Conservation (phyloP, 1,140 invertebrate species). For the Brachionus calyciflorus region DNA sequence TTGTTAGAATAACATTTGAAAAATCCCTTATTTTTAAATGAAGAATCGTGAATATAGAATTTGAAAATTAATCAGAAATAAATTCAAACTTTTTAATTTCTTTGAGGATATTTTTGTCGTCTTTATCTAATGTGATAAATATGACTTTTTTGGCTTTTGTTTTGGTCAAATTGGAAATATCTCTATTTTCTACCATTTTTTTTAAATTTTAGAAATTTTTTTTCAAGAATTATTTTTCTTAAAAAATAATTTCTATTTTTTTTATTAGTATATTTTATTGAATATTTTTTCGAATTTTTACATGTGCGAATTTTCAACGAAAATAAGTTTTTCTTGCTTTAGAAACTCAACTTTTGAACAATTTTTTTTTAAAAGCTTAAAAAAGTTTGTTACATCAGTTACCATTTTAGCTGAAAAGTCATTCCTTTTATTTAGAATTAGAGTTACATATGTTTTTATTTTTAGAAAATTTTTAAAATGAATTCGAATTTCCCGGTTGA, state of each 20-base stretch:
- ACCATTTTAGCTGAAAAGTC: too few species aligned
- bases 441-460: too few species aligned
- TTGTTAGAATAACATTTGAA: constrained; percentile 2
- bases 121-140: background rate
- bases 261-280: too few species aligned
- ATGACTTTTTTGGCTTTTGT: constrained; percentile 33
- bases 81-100: constrained; percentile 17
- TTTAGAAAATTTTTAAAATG: too few species aligned
- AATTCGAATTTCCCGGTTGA: too few species aligned
- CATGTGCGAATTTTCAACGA: constrained; percentile 5
- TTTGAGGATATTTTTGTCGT: background rate
- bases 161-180: constrained; percentile 2
- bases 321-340: background rate
- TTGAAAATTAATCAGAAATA: too few species aligned
- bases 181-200: constrained; percentile 28
- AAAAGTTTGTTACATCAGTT: too few species aligned
- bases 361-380: background rate
- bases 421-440: too few species aligned
- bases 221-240: background rate
- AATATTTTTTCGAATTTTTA: too few species aligned
- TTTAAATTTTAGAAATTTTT: background rate
- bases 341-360: background rate
- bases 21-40: background rate
- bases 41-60: background rate
- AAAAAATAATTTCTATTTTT: too few species aligned